Evolutionary conservation across 2,888 invertebrate genomes (phyloP), one percentile per base, ranked within the genome.

Genomic region (Netelia inedita): DNA sequence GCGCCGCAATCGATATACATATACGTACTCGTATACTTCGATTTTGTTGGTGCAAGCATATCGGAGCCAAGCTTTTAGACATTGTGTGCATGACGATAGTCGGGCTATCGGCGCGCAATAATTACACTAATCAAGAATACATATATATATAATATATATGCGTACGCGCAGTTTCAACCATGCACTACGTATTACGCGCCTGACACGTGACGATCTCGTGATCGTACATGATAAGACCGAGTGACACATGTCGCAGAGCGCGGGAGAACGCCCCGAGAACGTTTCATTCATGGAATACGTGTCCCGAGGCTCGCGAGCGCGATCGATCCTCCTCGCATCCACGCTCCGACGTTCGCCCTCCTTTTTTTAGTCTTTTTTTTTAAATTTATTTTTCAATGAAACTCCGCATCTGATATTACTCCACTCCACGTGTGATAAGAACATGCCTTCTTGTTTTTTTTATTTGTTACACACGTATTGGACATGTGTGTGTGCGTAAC

Each of bases 261-360:
- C 46, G 79, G 35, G 61, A 79, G 23, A 53, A n/a, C 19, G 71
- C 61, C 63, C 68, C 35, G 79, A 79, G 23, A 28, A 10, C 21
- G 46, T 61, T 82, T 82, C 85, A 85, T 85, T 85, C 85, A 85
- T 82, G 71, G 78, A 85, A 79, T 71, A 57, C 14, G 35, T 23
- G 66, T 43, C 65, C 50, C 43, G 63, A 55, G n/a, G 66, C 46
- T 50, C 53, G 57, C 9, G 57, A 65, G 69, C 53, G 55, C 69
- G 66, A 85, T 82, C 81, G 78, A 85, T 85, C 68, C 57, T 68
- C 8, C 63, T 19, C 57, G 43, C 41, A 14, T 16, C 28, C 46
- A 6, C 57, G 14, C 57, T 59, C 35, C 41, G n/a, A 55, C 68
- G n/a, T n/a, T 50, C 50, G 11, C 28, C 61, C 19, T 16, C 57